Percentiles rank a stretch among this genome's conserved stretches.
phyloP scores from a whole-genome alignment of 2,888 invertebrate genomes.

The Amblyjoppa fuscipennis region DNA sequence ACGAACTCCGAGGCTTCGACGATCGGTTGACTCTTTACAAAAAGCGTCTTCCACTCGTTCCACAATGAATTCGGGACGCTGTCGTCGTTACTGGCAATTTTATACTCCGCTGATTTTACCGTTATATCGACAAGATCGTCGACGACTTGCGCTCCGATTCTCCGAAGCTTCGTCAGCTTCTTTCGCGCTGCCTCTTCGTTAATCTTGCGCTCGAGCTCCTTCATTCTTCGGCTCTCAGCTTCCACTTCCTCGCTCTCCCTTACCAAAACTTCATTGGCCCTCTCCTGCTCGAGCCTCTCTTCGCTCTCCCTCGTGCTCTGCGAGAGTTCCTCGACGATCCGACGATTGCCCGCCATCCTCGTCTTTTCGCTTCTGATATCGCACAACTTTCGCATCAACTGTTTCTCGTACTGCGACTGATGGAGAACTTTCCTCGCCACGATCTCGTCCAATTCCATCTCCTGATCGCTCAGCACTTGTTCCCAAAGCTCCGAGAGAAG shows the following conservation, averaged over 20 bases:
- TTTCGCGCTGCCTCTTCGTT: constrained; percentile 83
- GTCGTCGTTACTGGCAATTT: constrained; percentile 79
- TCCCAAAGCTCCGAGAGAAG: constrained; percentile 87
- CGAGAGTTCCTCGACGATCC: constrained; percentile 86
- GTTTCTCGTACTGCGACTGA: constrained; percentile 89
- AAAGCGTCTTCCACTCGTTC: constrained; percentile 87
- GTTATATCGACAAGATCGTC: constrained; percentile 87
- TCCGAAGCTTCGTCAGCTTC: constrained; percentile 80
- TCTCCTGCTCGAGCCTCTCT: constrained; percentile 85
- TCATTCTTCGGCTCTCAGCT: constrained; percentile 72
- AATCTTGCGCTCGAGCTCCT: constrained; percentile 86
- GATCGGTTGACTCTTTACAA: constrained; percentile 87
- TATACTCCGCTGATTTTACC: constrained; percentile 86
- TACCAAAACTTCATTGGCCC: constrained; percentile 77
- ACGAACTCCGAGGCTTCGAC: constrained; percentile 85
- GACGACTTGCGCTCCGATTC: constrained; percentile 83
- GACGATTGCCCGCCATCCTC: constrained; percentile 86
- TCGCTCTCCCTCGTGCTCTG: constrained; percentile 85
- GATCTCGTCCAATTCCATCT: constrained; percentile 86
- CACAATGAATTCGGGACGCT: constrained; percentile 86
- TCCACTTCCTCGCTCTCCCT: constrained; percentile 72
- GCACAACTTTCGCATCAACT: constrained; percentile 88
- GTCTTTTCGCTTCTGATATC: constrained; percentile 88
- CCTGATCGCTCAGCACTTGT: constrained; percentile 86
- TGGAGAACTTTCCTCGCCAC: constrained; percentile 87